phyloP scores from a whole-genome alignment of 2,797 vertebrate genomes.

The Typhlichthys subterraneus region DNA sequence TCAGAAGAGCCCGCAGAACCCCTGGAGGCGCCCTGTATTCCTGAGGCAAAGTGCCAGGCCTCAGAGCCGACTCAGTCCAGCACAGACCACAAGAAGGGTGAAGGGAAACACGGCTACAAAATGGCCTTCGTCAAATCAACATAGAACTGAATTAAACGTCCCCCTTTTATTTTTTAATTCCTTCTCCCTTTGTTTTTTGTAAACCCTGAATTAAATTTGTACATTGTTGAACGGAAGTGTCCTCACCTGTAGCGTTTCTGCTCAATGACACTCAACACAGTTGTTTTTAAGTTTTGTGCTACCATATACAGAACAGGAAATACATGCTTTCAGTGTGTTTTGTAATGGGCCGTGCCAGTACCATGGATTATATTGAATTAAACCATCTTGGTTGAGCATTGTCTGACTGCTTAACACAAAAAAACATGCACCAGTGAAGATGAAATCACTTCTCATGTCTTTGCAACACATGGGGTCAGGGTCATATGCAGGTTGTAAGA shows the following conservation, averaged over 20 bases:
- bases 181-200: slow-evolving; percentile 32
- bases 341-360: slow-evolving; percentile 18
- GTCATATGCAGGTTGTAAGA: too few species aligned
- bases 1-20: slow-evolving; percentile 63
- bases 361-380: slow-evolving; percentile 6
- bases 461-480: too few species aligned
- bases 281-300: too few species aligned
- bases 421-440: too few species aligned
- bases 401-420: slow-evolving; percentile 16
- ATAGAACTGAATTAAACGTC: slow-evolving; percentile 29
- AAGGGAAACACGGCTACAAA: slow-evolving; percentile 84
- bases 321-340: slow-evolving; percentile 16
- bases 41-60: slow-evolving; percentile 45
- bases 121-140: slow-evolving; percentile 89
- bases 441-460: too few species aligned
- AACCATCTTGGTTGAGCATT: slow-evolving; percentile 14
- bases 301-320: slow-evolving; percentile 1
- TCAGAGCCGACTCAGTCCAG: slow-evolving; percentile 19
- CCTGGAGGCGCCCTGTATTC: slow-evolving; percentile 64
- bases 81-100: slow-evolving; percentile 57
- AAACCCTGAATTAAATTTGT: slow-evolving; percentile 17
- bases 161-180: too few species aligned
- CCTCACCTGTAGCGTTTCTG: slow-evolving; percentile 4
- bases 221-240: slow-evolving; percentile 28
- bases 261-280: background rate